Base-by-base conservation (phyloP, 2,113 vertebrate genomes). In the Hirundichthys speculiger region DNA sequence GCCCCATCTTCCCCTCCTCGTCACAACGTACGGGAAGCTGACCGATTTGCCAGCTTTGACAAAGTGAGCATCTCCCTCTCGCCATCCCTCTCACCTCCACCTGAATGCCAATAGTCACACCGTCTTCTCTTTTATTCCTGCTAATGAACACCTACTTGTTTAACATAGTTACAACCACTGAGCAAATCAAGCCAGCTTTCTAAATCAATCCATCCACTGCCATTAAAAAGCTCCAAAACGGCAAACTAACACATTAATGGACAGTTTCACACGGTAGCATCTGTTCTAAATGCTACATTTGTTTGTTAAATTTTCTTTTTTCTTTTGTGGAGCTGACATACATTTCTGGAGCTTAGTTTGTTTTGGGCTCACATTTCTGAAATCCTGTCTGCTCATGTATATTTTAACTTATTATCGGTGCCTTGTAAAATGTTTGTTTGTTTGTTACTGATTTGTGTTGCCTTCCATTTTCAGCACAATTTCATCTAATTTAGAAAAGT, bases 21-120 rank as follows among this genome's bases (percentile, higher is more conserved):
- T 86, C 94, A 93, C 73, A 85, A 54, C 91, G 84, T 92, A 84
- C 93, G 94, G 86, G 91, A 94, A 85, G 90, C 94, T 87, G 94
- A 93, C 85, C 94, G 93, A 92, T 97, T 97, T 95, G 95, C 95
- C 94, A 95, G 95, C 94, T 98, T 98, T 93, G 96, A 96, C 94
- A 95, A 96, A 96, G 98, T 99, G 96, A 99, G 98, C 96, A 89
- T 82, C 86, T 87, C 90, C 86, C 88, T 79, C 80, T 84, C 87
- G 43, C 77, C 86, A 60, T 90, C 87, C 85, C 81, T 87, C 75
- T 88, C 88, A 75, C 66, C 82, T 77, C 82, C 86, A 64, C 72
- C 86, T 75, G 83, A 91, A 73, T 86, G 79, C 80, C 79, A 87
- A 19, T 91, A 89, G 87, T 69, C 70, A 58, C 53, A 42, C 64